Evolutionary conservation across 2,113 vertebrate species (phyloP).

Genomic region (Tragelaphus scriptus): DNA sequence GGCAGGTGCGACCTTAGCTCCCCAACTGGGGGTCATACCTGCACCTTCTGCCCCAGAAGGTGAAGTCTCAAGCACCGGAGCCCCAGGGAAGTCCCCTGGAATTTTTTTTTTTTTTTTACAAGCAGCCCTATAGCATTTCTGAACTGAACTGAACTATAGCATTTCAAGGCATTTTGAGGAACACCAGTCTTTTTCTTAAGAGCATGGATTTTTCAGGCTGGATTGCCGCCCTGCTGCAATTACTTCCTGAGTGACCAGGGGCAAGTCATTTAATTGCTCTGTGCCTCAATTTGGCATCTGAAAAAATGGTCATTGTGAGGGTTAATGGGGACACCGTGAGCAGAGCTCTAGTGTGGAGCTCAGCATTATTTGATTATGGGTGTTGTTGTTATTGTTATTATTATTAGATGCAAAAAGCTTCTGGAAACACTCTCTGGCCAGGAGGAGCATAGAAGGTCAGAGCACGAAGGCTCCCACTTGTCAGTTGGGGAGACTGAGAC

Average conservation of each 20-base stretch:
- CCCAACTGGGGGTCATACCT: background rate
- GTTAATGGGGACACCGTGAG: accelerated
- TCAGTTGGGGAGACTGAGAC: background rate
- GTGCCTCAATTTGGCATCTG: background rate
- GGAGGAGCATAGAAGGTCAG: background rate
- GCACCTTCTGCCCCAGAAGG: background rate
- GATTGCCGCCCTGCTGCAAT: background rate
- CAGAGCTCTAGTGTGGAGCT: background rate
- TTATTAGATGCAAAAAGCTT: background rate
- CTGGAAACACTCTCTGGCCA: background rate
- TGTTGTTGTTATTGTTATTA: background rate
- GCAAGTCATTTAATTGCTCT: background rate
- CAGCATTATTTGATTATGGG: background rate
- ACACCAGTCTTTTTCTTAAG: background rate
- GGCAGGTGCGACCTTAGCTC: background rate
- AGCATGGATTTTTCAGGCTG: background rate
- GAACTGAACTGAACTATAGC: background rate
- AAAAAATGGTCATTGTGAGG: background rate
- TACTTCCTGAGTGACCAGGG: background rate
- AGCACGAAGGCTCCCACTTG: background rate
- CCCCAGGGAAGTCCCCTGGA: background rate
- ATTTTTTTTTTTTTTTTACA: background rate
- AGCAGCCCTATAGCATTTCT: background rate
- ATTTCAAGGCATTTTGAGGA: background rate
- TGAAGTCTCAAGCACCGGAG: background rate